Percentiles rank a stretch among this genome's conserved stretches.
These are phyloP conservation scores for Herpailurus yagouaroundi DNA, from an alignment of 2,113 vertebrate genomes.

Conservation along the genomic window DNA sequence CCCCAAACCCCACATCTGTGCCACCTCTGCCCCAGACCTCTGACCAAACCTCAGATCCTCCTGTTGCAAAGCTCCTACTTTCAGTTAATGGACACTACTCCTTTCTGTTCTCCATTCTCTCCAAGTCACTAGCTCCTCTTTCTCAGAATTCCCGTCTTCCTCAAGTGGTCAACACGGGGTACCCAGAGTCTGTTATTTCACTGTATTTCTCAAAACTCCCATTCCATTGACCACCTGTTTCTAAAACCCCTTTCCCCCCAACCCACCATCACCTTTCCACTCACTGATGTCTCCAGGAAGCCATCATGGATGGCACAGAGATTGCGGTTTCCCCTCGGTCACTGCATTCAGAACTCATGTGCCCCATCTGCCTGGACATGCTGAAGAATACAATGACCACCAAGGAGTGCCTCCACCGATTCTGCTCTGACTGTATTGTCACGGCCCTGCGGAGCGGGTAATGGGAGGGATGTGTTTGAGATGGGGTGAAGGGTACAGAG, in stretches of 20 bases:
- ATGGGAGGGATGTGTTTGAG: neutral
- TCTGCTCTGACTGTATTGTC: conserved; percentile 96
- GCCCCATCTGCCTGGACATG: conserved; percentile 96
- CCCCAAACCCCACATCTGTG: neutral
- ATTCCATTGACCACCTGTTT: neutral
- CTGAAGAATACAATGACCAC: conserved; percentile 96
- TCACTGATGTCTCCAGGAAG: conserved; percentile 84
- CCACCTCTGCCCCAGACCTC: neutral
- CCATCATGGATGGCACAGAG: conserved; percentile 93
- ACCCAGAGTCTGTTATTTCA: neutral
- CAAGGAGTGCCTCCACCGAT: conserved; percentile 95
- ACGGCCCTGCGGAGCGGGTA: conserved; percentile 93
- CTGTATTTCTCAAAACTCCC: neutral
- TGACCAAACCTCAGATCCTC: neutral
- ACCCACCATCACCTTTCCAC: neutral
- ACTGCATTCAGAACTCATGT: conserved; percentile 95
- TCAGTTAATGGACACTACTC: neutral
- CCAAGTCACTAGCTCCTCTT: neutral
- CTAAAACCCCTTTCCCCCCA: neutral
- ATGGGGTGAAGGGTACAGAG: neutral
- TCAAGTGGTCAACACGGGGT: neutral
- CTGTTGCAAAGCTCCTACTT: neutral
- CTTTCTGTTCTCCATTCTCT: neutral
- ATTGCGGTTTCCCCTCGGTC: conserved; percentile 93
- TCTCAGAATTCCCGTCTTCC: neutral